Evolutionary conservation across 2,113 vertebrate genomes (phyloP), one percentile per base, ranked within the genome.

Genomic region (Chaenocephalus aceratus): DNA sequence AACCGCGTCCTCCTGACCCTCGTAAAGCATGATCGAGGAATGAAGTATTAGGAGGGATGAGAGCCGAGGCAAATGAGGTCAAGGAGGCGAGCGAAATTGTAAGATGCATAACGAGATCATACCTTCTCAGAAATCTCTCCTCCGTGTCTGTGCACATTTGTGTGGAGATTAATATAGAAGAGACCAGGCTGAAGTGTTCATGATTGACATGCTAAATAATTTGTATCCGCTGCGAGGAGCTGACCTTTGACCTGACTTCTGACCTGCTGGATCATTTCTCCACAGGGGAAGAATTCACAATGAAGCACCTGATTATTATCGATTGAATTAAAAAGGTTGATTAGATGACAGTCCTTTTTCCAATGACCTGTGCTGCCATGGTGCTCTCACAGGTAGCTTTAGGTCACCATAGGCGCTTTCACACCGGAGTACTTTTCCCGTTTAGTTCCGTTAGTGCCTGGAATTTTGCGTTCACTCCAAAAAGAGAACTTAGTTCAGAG

Each of bases 1-100:
- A 89, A 86, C 78, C 6, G 0, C 5, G 49, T 9, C 65, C 81
- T 13, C 16, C 12, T 83, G 73, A 84, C 81, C 86, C 66, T 67
- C 41, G 45, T 71, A 52, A 76, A 61, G 70, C 73, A 69, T 30
- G 59, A 79, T 14, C 45, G 58, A 77, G 65, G 57, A 84, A 75
- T 85, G 76, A 85, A 73, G 71, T 85, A 87, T 90, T 75, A 83
- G 30, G 66, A 30, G 6, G 36, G 36, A 41, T 41, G 36, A 46
- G 52, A 62, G 45, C 48, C 30, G 67, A 80, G 12, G 26, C 80
- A 26, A 23, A 83, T 34, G 23, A 75, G 80, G 79, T 71, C 67
- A 82, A 62, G 14, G 21, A 46, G 10, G 3, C 23, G 36, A 41
- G 36, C 1, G 10, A 21, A n/a, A 58, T 34, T 21, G n/a, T 8